phyloP scores from a whole-genome alignment of 64 coral and sea anemone species.

The Trachythela sp. region DNA sequence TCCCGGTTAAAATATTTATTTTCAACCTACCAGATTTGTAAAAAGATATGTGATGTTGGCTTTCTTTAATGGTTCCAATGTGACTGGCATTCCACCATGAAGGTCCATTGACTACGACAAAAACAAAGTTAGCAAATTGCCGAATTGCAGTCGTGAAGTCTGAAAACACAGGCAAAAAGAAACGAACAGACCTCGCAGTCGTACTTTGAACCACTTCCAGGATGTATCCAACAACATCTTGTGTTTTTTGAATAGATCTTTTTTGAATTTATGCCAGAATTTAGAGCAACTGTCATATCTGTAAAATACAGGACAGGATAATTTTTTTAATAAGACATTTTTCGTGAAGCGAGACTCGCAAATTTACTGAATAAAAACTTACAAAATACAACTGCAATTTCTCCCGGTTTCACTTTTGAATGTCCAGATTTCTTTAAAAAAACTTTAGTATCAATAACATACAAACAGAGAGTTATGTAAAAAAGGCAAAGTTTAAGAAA shows the following conservation, averaged over 20 bases:
- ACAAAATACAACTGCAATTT: constrained; percentile 12
- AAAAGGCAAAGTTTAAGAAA: neutral
- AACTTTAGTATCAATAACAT: neutral
- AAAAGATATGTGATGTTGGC: constrained; percentile 49
- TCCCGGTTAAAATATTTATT: no score
- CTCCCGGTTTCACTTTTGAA: constrained; percentile 4
- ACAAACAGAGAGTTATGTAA: neutral
- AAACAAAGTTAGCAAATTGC: neutral
- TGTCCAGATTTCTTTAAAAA: constrained; percentile 26
- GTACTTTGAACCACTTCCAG: neutral
- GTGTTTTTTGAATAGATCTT: constrained; percentile 9
- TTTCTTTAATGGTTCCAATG: constrained; percentile 16
- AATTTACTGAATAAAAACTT: neutral
- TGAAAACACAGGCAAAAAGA: neutral
- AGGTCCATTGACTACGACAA: constrained; percentile 47
- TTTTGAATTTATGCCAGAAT: neutral
- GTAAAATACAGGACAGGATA: neutral
- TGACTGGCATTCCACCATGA: constrained; percentile 44
- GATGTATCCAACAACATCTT: constrained; percentile 3
- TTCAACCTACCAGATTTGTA: constrained; percentile 44
- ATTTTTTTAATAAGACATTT: neutral
- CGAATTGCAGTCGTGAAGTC: neutral
- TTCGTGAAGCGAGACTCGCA: no score
- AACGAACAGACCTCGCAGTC: neutral
- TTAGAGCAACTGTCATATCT: constrained; percentile 5